Conservation (phyloP, 2,797 vertebrate genomes). For the Danionella dracula region DNA sequence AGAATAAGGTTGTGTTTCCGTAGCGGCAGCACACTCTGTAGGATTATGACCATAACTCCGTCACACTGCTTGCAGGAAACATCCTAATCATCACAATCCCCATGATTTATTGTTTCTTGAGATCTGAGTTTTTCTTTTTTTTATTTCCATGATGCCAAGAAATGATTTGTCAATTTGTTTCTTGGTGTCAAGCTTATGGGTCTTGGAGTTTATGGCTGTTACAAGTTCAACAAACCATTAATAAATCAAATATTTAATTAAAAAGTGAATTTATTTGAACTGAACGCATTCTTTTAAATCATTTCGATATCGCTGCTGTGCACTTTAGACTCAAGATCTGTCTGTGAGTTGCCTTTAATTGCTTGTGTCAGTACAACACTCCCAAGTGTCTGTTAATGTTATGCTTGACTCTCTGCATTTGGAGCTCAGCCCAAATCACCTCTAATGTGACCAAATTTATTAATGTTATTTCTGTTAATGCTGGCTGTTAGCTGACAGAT, state of each 20-base stretch:
- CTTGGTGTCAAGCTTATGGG: not conserved
- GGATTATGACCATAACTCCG: conserved; percentile 29
- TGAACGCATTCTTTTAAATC: too few relatives aligned
- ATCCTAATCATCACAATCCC: conserved; percentile 30
- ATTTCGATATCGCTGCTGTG: not conserved
- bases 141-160: not conserved
- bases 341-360: conserved; percentile 17
- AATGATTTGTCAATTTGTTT: not conserved
- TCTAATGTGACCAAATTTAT: conserved; percentile 65
- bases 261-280: not conserved
- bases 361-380: conserved; percentile 28
- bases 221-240: not conserved
- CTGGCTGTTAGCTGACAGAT: conserved; percentile 56
- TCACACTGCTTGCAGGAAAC: conserved; percentile 21
- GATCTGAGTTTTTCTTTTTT: not conserved
- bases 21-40: conserved; percentile 42
- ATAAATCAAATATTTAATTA: not conserved
- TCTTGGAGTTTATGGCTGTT: not conserved
- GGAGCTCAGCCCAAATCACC: conserved; percentile 38
- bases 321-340: not conserved
- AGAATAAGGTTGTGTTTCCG: conserved; percentile 9
- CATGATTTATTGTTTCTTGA: conserved; percentile 9
- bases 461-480: conserved; percentile 61
- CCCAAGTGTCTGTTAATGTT: conserved; percentile 31
- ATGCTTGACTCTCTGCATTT: conserved; percentile 22